These are phyloP conservation scores for Buathra laborator DNA, from an alignment of 2,888 invertebrate species.

Conservation along the genomic window DNA sequence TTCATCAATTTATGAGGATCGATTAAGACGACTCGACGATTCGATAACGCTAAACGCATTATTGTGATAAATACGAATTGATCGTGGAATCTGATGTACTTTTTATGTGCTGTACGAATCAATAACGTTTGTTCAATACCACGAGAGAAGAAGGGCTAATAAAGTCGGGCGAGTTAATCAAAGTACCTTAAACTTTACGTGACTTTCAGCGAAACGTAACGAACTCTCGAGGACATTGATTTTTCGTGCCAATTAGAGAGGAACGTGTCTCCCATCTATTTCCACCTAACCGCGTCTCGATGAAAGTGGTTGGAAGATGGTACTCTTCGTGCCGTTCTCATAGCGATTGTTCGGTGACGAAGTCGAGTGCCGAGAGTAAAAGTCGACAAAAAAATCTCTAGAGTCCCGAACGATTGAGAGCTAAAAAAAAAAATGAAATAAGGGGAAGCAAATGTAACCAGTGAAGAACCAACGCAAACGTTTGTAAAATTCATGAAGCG, in stretches of 20 bases:
- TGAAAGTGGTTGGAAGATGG: constrained; percentile 14
- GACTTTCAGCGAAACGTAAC: constrained; percentile 22
- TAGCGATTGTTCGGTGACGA: constrained; percentile 38
- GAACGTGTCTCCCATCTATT: constrained; percentile 32
- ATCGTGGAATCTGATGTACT: background rate
- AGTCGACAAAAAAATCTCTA: background rate
- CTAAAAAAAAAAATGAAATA: background rate
- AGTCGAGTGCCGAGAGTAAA: background rate
- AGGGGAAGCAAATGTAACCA: background rate
- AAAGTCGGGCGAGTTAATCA: background rate
- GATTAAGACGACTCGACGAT: background rate
- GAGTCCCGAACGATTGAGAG: background rate
- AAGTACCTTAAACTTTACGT: background rate
- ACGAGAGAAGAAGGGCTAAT: background rate
- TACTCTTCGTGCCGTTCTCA: constrained; percentile 10
- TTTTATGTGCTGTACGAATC: background rate
- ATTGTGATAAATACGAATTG: background rate
- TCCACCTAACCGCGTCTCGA: background rate
- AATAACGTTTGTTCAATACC: constrained; percentile 16
- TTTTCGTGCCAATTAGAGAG: constrained; percentile 48
- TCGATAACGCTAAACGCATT: background rate
- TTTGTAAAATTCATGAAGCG: background rate
- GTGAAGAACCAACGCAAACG: background rate
- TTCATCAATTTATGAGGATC: background rate
- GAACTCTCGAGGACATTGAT: constrained; percentile 19